Evolutionary conservation across 2,888 invertebrate species (phyloP), one percentile per base, ranked within the genome.

Genomic region (Eupithecia subfuscata): DNA sequence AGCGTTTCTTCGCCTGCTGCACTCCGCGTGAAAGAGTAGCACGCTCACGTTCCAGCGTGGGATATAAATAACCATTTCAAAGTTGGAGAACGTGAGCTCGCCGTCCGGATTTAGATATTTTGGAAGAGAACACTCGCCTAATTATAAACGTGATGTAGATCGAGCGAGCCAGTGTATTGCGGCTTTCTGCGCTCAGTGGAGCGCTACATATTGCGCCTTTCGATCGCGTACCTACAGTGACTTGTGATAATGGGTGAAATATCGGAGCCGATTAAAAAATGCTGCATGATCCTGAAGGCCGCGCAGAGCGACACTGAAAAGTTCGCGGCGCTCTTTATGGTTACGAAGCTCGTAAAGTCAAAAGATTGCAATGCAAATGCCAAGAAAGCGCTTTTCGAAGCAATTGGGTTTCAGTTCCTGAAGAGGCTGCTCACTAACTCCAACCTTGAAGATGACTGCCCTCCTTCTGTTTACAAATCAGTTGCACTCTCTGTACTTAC

Each of bases 241-340:
- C 88, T 89, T 87, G 89, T 90, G 88, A 92, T 86, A 87, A 95
- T 95, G 95, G 95, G 94, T 85, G 95, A 95, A 82, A 95, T 97
- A 90, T 97, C 98, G 81, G 98, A 98, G 86, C 96, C 97, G 79
- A 97, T 98, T 80, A 96, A 97, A 90, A 98, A 98, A 95, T 98
- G 98, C 93, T 96, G 97, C 82, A 96, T 96, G 78, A 97, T 98
- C 85, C 91, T 98, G 82, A 97, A 97, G 90, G 96, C 96, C 85
- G 97, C 98, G 16, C 96, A 96, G 85, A 97, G 96, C 88, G 98
- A 98, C 90, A 98, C 98, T 0, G 98, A 98, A 90, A 98, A 98
- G 89, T 98, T 98, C 89, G 98, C 98, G 63, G 98, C 97, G 1
- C 95, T 98, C 70, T 98, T 98, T 89, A 97, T 98, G 97, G 98